Conservation (phyloP, 2,113 vertebrate species). For the Upupa epops region DNA sequence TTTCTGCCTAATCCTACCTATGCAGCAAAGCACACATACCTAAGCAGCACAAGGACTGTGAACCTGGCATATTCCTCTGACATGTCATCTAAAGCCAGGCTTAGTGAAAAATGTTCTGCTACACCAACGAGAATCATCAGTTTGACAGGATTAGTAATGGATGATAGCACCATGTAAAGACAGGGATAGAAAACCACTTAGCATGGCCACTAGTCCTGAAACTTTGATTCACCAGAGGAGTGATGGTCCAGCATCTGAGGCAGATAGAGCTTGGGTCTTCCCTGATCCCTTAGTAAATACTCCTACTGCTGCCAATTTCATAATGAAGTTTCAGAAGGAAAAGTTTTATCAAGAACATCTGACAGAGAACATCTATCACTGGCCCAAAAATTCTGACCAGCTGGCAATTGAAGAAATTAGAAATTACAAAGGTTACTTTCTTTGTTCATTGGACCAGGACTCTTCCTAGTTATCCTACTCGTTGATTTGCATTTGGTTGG, state of each 20-base stretch:
- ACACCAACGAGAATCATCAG: background rate
- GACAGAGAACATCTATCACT: background rate
- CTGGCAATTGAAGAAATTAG: background rate
- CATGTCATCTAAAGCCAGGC: background rate
- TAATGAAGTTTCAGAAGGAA: background rate
- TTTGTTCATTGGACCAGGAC: background rate
- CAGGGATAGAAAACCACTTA: background rate
- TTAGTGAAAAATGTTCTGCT: background rate
- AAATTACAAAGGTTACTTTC: background rate
- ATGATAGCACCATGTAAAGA: background rate
- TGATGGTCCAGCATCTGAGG: background rate
- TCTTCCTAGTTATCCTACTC: background rate
- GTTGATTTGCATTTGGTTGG: background rate
- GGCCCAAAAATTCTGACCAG: background rate
- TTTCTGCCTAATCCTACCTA: background rate
- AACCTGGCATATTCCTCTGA: background rate
- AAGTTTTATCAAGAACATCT: background rate
- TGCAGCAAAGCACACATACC: background rate
- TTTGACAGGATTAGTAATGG: background rate
- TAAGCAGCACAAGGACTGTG: background rate
- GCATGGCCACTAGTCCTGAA: accelerated
- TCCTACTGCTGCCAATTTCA: background rate
- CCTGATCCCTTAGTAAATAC: background rate
- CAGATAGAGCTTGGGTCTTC: background rate
- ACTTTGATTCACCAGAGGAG: background rate